These are phyloP conservation scores for Haliclona indistincta DNA, from an alignment of 37 sponge, comb jelly and placozoan genomes.

Conservation along the genomic window DNA sequence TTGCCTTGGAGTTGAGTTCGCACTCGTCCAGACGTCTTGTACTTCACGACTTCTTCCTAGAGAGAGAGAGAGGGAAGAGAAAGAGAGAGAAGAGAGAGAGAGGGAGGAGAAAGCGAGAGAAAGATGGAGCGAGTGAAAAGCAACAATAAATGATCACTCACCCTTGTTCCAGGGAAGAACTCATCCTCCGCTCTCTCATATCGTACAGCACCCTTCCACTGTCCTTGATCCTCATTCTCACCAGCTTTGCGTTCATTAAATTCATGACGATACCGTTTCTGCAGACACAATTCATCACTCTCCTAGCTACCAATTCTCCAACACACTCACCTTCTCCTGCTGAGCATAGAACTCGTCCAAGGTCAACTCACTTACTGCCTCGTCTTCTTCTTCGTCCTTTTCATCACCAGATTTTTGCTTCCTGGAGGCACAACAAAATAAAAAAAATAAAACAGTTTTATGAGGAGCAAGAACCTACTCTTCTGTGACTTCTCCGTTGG, in stretches of 20 bases:
- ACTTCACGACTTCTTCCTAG: constrained; percentile 79
- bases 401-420: not conserved
- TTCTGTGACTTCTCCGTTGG: not conserved
- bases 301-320: not conserved
- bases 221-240: constrained; percentile 56
- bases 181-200: constrained; percentile 47
- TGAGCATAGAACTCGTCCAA: constrained; percentile 82
- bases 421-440: not conserved
- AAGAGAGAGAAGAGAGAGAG: not conserved
- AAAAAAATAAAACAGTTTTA: not conserved
- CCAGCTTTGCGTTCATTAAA: constrained; percentile 34
- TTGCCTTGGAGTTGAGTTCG: constrained; percentile 30
- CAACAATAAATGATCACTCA: constrained; percentile 18
- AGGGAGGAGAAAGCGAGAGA: not conserved
- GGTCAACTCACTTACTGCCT: constrained; percentile 54
- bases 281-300: no score
- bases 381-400: constrained; percentile 9
- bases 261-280: constrained; percentile 8
- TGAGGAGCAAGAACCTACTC: not conserved
- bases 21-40: constrained; percentile 72
- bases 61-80: not conserved
- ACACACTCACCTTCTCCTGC: constrained; percentile 41
- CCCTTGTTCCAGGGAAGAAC: constrained; percentile 67
- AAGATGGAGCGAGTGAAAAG: constrained; percentile 3
- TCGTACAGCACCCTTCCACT: constrained; percentile 62